phyloP scores from a whole-genome alignment of 2,888 invertebrate species.

The Tipula confusa region DNA sequence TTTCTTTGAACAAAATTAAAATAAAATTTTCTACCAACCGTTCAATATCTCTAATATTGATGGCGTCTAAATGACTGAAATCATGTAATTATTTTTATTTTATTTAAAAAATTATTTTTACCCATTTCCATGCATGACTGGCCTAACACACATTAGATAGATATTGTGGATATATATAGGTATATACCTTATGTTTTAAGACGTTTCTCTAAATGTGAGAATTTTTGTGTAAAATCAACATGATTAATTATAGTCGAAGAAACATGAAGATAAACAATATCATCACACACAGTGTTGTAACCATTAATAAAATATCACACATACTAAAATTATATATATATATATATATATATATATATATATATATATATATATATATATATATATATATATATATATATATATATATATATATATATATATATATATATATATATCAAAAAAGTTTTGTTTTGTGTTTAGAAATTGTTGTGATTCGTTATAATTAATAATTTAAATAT shows the following conservation, averaged over 20 bases:
- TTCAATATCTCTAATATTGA: neutral
- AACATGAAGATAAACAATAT: slow-evolving; percentile 26
- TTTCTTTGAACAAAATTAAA: neutral
- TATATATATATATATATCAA: neutral
- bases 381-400: neutral
- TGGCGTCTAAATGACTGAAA: slow-evolving; percentile 25
- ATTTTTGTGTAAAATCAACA: slow-evolving; percentile 26
- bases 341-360: neutral
- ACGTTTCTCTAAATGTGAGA: neutral
- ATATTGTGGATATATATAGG: too few relatives aligned
- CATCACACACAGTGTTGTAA: slow-evolving; percentile 20
- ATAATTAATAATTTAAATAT: neutral
- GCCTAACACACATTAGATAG: neutral
- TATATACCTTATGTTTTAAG: neutral
- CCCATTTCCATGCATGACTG: neutral
- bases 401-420: neutral
- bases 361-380: neutral
- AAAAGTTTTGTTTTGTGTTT: neutral
- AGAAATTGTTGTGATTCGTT: neutral
- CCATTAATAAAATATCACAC: neutral
- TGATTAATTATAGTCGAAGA: slow-evolving; percentile 29
- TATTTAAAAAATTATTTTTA: slow-evolving; percentile 1
- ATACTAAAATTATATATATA: neutral
- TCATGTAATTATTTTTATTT: neutral
- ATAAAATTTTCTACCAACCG: neutral